phyloP scores from a whole-genome alignment of 1,140 invertebrate genomes.

The Cepaea nemoralis region DNA sequence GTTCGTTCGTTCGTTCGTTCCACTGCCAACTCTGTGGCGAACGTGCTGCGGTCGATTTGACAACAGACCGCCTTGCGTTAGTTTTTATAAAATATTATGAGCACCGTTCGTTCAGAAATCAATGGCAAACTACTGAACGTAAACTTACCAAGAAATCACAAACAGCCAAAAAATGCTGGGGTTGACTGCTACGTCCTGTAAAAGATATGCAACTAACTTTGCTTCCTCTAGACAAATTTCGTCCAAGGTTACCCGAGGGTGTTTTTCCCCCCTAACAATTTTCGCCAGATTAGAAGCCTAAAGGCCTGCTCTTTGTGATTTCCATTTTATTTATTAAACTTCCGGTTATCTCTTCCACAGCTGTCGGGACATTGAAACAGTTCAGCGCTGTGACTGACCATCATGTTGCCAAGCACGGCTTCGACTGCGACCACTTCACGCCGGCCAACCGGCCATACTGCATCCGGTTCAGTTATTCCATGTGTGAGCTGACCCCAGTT shows the following conservation, averaged over 20 bases:
- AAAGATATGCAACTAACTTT: neutral
- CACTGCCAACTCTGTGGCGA: no score
- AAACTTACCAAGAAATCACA: no score
- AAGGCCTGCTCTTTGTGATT: neutral
- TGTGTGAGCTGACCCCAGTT: constrained; percentile 59
- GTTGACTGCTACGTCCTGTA: no score
- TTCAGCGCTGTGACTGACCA: constrained; percentile 55
- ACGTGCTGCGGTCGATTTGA: no score
- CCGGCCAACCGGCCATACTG: constrained; percentile 57
- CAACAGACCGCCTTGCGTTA: no score
- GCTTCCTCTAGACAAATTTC: neutral
- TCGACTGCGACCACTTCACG: constrained; percentile 61
- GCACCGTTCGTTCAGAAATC: no score
- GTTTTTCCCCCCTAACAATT: neutral
- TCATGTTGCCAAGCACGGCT: constrained; percentile 61
- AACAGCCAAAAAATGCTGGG: no score
- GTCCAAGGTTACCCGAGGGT: neutral
- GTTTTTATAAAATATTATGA: no score
- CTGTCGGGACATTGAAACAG: constrained; percentile 62
- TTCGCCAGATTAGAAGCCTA: neutral
- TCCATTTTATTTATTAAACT: neutral
- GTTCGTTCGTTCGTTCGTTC: no score
- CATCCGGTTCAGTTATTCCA: constrained; percentile 57
- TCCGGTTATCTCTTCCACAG: constrained; percentile 46
- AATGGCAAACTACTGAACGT: no score